A percentile compares a stretch with the other conserved stretches of the same genome.
These are phyloP conservation scores for Polylopha cassiicola DNA, from an alignment of 2,888 invertebrate genomes.

Conservation along the genomic window DNA sequence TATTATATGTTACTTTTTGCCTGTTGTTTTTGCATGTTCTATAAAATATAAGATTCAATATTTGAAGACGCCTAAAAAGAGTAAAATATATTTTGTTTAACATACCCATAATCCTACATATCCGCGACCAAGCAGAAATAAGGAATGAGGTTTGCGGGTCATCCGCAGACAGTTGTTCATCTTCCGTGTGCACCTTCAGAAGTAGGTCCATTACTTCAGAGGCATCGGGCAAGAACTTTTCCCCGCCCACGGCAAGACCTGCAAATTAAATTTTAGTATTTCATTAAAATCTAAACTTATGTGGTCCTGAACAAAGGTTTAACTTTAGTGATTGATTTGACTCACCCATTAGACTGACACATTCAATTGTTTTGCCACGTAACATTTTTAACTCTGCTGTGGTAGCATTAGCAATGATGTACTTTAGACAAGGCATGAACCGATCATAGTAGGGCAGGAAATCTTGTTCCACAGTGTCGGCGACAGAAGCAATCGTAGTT, in stretches of 20 bases:
- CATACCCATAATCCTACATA: constrained; percentile 92
- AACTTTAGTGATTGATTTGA: constrained; percentile 28
- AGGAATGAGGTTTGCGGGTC: constrained; percentile 98
- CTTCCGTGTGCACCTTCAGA: constrained; percentile 91
- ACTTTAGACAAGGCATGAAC: constrained; percentile 95
- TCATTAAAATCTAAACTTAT: not conserved
- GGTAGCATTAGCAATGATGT: constrained; percentile 96
- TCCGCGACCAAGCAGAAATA: constrained; percentile 99
- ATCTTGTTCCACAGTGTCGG: constrained; percentile 98
- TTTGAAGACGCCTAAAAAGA: not conserved
- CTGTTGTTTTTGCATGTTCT: too few species aligned
- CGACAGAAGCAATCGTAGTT: constrained; percentile 99
- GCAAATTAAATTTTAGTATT: constrained; percentile 4
- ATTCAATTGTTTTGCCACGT: constrained; percentile 98
- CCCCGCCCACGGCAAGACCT: constrained; percentile 85
- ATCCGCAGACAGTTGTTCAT: constrained; percentile 90
- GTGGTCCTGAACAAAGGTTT: not conserved
- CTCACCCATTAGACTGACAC: constrained; percentile 96
- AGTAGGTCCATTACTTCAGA: constrained; percentile 97
- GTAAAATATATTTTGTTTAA: not conserved
- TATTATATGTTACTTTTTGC: too few species aligned
- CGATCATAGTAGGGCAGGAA: constrained; percentile 96
- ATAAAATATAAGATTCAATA: not conserved
- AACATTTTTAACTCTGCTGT: constrained; percentile 92
- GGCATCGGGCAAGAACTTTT: constrained; percentile 93